A percentile compares a stretch with the other conserved stretches of the same genome.
Evolutionary conservation across 2,113 vertebrate species (phyloP).

Genomic region (Bos indicus): DNA sequence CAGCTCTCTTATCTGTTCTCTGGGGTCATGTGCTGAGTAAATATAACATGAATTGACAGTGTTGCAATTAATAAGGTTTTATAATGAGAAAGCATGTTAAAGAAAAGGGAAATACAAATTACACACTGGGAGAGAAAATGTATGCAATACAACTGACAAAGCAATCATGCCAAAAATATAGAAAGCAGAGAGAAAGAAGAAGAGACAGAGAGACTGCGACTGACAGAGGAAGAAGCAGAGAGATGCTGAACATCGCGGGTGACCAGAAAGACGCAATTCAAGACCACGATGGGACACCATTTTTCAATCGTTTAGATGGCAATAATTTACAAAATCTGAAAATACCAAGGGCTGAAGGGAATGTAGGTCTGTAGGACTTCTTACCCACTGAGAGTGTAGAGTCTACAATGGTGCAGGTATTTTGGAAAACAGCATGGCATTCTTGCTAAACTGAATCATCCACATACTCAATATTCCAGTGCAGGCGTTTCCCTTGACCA

Average conservation of each 20-base stretch:
- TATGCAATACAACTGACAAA: background rate
- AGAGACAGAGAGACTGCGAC: background rate
- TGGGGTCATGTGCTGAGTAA: background rate
- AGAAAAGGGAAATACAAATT: background rate
- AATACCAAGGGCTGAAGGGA: background rate
- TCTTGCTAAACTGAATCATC: background rate
- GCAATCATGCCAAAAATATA: background rate
- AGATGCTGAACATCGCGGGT: background rate
- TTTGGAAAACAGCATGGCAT: background rate
- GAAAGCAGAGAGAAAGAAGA: background rate
- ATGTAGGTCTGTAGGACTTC: background rate
- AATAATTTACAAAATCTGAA: background rate
- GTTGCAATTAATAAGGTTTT: background rate
- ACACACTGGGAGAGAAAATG: background rate
- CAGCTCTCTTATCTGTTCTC: background rate
- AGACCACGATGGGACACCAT: background rate
- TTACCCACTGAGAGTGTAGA: background rate
- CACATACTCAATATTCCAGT: background rate
- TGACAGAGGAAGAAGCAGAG: background rate
- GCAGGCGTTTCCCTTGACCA: accelerated
- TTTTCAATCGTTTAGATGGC: background rate
- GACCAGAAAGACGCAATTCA: background rate
- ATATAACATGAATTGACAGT: background rate
- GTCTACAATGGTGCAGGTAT: background rate
- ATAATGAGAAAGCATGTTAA: background rate